Percentiles rank a stretch among this genome's conserved stretches.
Conservation (phyloP, 2,888 invertebrate species). For the Amiota mariae region DNA sequence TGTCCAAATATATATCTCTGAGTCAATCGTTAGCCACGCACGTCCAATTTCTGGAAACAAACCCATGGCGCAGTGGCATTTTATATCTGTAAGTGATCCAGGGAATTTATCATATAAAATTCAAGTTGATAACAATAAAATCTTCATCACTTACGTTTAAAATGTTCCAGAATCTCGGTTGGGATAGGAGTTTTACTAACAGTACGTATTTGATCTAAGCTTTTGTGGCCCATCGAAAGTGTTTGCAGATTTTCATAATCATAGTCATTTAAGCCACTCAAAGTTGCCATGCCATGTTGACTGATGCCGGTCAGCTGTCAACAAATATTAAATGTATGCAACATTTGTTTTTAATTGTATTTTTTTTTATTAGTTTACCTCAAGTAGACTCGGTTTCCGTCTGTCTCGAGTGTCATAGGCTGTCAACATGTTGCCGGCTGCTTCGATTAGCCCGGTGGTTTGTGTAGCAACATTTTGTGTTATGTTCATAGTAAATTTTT, state of each 20-base stretch:
- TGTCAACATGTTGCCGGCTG: constrained; percentile 87
- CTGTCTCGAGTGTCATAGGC: constrained; percentile 75
- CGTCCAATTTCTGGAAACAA: constrained; percentile 95
- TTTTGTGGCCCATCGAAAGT: constrained; percentile 79
- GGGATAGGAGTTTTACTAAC: constrained; percentile 91
- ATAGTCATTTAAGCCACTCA: constrained; percentile 91
- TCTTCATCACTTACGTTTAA: constrained; percentile 81
- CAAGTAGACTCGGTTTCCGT: constrained; percentile 67
- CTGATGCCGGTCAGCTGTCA: constrained; percentile 79
- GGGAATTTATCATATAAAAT: background rate
- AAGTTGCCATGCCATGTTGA: constrained; percentile 83
- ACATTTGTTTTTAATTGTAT: constrained; percentile 9
- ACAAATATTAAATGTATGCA: background rate
- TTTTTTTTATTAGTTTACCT: constrained; percentile 55
- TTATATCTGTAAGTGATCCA: constrained; percentile 81
- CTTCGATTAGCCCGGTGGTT: constrained; percentile 79
- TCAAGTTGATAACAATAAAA: constrained; percentile 7
- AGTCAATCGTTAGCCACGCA: constrained; percentile 98
- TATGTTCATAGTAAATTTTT: constrained; percentile 54
- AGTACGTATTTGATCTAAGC: constrained; percentile 85
- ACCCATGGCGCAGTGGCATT: constrained; percentile 97
- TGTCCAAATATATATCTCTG: constrained; percentile 96
- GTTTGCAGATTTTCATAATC: constrained; percentile 90
- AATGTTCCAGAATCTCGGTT: constrained; percentile 94
- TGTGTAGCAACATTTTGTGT: constrained; percentile 71